Percentiles rank a stretch among this genome's conserved stretches.
Conservation (phyloP, 2,113 vertebrate genomes). For the Plectropomus leopardus region DNA sequence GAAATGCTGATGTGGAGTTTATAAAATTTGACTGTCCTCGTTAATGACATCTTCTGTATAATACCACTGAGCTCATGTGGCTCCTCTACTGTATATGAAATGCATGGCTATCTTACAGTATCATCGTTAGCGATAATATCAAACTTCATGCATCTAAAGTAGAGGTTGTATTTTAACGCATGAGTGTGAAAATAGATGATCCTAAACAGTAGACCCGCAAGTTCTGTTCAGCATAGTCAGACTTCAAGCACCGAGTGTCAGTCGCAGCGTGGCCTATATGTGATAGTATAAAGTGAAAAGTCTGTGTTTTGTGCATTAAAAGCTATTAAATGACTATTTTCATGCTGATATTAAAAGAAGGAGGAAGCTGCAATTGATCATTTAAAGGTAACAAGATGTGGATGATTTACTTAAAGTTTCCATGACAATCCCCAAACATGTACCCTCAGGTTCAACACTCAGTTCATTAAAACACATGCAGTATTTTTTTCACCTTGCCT, state of each 20-base stretch:
- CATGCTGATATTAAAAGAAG: no score
- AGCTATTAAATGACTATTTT: no score
- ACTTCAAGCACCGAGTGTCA: background rate
- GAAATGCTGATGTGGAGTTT: background rate
- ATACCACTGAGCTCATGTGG: background rate
- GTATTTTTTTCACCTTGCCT: background rate
- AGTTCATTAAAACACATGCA: background rate
- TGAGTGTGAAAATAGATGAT: background rate
- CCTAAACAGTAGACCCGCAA: background rate
- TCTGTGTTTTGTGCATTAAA: background rate
- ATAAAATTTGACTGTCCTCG: background rate
- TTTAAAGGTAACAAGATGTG: background rate
- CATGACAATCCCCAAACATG: background rate
- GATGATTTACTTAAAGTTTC: background rate
- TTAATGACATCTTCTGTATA: background rate
- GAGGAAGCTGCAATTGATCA: background rate
- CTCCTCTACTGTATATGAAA: constrained; percentile 1
- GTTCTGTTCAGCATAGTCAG: background rate
- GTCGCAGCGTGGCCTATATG: background rate
- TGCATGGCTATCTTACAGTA: background rate
- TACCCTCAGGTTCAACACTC: background rate
- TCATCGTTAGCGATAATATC: background rate
- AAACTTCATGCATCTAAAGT: background rate
- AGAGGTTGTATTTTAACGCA: background rate
- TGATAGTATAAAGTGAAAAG: background rate